Percentiles rank a stretch among this genome's conserved stretches.
phyloP scores from a whole-genome alignment of 2,888 invertebrate species.

The Arge pagana region DNA sequence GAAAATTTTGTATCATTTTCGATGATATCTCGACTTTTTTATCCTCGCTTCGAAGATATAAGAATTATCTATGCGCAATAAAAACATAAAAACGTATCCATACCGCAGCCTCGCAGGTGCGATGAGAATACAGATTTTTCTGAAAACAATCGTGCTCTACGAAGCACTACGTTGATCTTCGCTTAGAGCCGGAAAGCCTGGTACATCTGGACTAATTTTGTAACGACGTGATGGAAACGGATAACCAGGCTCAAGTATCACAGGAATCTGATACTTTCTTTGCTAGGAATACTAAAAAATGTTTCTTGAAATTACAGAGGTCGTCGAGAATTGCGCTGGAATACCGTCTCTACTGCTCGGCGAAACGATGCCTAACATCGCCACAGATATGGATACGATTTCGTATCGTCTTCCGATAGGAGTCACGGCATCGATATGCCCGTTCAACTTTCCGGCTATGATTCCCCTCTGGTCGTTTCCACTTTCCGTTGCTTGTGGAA shows the following conservation, averaged over 20 bases:
- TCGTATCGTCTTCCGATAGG: slow-evolving; percentile 92
- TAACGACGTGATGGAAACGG: too few relatives aligned
- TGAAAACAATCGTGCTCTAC: too few relatives aligned
- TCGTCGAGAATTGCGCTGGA: slow-evolving; percentile 95
- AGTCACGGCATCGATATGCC: slow-evolving; percentile 93
- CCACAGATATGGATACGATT: slow-evolving; percentile 96
- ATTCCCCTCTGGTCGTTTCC: slow-evolving; percentile 98
- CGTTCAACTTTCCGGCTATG: slow-evolving; percentile 99
- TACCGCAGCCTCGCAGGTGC: too few relatives aligned
- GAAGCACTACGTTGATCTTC: too few relatives aligned
- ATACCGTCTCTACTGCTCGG: slow-evolving; percentile 92
- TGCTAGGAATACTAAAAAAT: too few relatives aligned
- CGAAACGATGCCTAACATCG: slow-evolving; percentile 83
- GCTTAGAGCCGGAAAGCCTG: too few relatives aligned
- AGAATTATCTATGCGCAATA: too few relatives aligned
- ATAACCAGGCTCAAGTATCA: too few relatives aligned
- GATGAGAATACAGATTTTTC: too few relatives aligned
- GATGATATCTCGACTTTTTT: not conserved
- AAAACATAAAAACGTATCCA: not conserved
- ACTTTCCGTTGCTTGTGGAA: slow-evolving; percentile 85
- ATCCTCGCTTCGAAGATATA: not conserved
- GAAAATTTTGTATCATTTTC: too few relatives aligned
- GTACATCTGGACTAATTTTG: too few relatives aligned
- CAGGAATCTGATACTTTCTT: not conserved
- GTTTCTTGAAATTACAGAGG: slow-evolving; percentile 70